These are phyloP conservation scores for Diglossa cyanea DNA, from an alignment of 2,797 vertebrate species.

Conservation along the genomic window DNA sequence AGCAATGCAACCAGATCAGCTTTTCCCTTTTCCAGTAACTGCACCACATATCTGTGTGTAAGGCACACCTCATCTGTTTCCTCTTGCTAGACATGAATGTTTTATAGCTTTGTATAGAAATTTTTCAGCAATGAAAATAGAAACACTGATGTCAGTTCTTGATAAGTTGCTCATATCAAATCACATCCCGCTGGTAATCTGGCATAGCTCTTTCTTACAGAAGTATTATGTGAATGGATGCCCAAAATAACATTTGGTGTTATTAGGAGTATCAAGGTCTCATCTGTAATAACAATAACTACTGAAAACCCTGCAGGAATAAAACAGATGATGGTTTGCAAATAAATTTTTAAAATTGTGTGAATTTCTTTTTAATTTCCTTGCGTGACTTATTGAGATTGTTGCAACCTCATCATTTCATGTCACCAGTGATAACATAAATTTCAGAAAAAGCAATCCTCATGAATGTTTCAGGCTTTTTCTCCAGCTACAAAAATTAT, in stretches of 20 bases:
- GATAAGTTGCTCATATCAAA: conserved; percentile 62
- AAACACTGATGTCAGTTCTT: conserved; percentile 55
- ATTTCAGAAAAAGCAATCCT: not conserved
- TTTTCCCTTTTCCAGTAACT: conserved; percentile 15
- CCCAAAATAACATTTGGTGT: conserved; percentile 71
- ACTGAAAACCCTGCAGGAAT: conserved; percentile 42
- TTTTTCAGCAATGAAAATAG: conserved; percentile 70
- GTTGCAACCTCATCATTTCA: not conserved
- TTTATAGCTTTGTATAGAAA: conserved; percentile 53
- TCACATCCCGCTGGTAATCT: conserved; percentile 47
- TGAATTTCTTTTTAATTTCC: not conserved
- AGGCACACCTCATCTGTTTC: not conserved
- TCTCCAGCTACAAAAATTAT: not conserved
- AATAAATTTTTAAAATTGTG: fast-evolving
- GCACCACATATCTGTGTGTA: not conserved
- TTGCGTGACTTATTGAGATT: not conserved
- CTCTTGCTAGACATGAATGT: not conserved
- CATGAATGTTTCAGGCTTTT: not conserved
- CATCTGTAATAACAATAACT: conserved; percentile 63
- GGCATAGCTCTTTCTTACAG: conserved; percentile 61
- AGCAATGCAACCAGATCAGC: not conserved
- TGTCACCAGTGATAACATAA: not conserved
- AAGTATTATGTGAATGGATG: conserved; percentile 63
- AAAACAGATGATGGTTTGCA: not conserved
- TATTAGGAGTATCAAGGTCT: conserved; percentile 51